Percentiles rank a stretch among this genome's conserved stretches.
Evolutionary conservation across 2,888 invertebrate genomes (phyloP).

Genomic region (Chrysina gloriosa): DNA sequence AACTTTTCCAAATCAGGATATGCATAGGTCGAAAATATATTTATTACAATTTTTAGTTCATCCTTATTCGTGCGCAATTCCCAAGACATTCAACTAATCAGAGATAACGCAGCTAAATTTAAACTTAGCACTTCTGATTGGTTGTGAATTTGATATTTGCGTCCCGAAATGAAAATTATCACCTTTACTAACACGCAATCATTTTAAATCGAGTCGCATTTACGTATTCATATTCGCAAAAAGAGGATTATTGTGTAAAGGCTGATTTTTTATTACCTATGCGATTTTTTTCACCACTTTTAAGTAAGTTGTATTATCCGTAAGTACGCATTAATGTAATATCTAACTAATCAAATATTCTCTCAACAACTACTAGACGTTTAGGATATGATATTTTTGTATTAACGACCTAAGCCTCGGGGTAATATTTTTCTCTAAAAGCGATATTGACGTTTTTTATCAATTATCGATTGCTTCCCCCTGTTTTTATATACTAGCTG

Average conservation of each 20-base stretch:
- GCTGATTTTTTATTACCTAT: slow-evolving; percentile 17
- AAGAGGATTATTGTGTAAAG: neutral
- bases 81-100: no score
- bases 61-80: no score
- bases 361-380: slow-evolving; percentile 36
- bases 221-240: neutral
- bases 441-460: neutral
- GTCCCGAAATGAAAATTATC: no score
- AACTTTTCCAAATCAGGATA: no score
- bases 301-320: neutral
- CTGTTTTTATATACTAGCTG: no score
- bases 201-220: slow-evolving; percentile 28
- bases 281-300: slow-evolving; percentile 16
- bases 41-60: no score
- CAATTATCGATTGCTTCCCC: no score
- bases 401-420: neutral
- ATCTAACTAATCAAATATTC: slow-evolving; percentile 15
- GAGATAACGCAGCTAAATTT: no score
- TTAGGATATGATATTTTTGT: slow-evolving; percentile 20
- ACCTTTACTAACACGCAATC: no score
- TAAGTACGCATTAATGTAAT: slow-evolving; percentile 19
- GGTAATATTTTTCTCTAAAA: neutral
- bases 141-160: no score
- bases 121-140: no score
- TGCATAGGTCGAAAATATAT: no score